Evolutionary conservation across 2,797 vertebrate species (phyloP), one percentile per base, ranked within the genome.

Genomic region (Sebastes hubbsi): DNA sequence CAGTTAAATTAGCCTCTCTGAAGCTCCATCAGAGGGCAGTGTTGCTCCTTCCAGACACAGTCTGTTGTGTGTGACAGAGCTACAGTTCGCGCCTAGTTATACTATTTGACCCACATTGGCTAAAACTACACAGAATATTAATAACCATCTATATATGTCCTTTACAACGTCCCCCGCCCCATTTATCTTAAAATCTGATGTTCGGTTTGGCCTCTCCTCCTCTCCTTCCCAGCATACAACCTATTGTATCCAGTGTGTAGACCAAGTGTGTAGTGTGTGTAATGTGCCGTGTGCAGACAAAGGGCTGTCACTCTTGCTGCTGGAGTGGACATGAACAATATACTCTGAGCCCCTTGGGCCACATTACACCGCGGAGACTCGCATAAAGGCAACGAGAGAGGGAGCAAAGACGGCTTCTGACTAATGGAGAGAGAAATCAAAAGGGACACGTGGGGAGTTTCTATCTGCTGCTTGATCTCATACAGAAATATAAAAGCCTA

Each of bases 311-410:
- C 59, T 91, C 78, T 85, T 89, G 77, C 88, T 92, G 94, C 86
- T 93, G 92, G 88, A 93, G 91, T 93, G 91, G 92, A 87, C 83
- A 90, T 46, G 90, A 78, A 94, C 90, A 95, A 94, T 92, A 94
- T 92, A 87, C 78, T 77, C 80, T 34, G 0, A 89, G 59, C 89
- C 93, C 91, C 87, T 62, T 59, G 85, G 92, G 92, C 90, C 85
- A 92, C 91, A 93, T 94, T 92, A 90, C 89, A 91, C 80, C 14
- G 72, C 79, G 75, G 82, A 84, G 90, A 85, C 61, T 65, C 69
- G 14, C 81, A 91, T 87, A 90, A 92, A 92, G 75, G 72, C 36
- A 86, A 86, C 12, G 67, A 75, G 46, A 75, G 80, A 68, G 63
- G 80, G 52, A 87, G 69, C 59, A 4, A 69, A 81, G 73, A 68